A percentile compares a stretch with the other conserved stretches of the same genome.
Conservation (phyloP, 2,797 vertebrate species). For the Cephalopachus bancanus region DNA sequence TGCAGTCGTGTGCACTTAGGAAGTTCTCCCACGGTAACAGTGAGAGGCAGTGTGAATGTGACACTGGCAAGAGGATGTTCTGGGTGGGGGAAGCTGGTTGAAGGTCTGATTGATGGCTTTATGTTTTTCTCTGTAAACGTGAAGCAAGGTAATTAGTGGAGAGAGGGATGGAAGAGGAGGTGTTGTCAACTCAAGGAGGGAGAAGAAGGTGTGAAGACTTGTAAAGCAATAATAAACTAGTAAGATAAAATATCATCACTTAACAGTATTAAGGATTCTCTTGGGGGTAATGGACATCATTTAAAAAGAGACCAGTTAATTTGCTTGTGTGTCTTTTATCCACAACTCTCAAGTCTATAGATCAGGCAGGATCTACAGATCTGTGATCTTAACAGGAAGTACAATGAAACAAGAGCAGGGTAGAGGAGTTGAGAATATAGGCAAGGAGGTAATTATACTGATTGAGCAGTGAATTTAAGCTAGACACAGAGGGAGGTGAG, state of each 20-base stretch:
- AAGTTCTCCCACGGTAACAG: background rate
- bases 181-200: background rate
- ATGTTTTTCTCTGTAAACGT: background rate
- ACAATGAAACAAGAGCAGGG: background rate
- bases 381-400: background rate
- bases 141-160: background rate
- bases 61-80: background rate
- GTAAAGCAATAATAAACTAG: background rate
- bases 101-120: background rate
- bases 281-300: background rate
- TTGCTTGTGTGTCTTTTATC: background rate
- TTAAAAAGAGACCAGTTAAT: background rate
- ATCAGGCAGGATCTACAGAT: background rate
- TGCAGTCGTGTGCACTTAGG: background rate
- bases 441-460: background rate
- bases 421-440: background rate
- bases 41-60: too few relatives aligned
- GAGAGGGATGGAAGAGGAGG: background rate
- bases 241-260: background rate
- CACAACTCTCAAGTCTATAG: background rate
- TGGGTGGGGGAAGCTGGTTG: too few relatives aligned
- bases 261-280: background rate
- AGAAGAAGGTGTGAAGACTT: background rate
- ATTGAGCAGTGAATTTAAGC: background rate
- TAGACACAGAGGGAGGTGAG: background rate